phyloP scores from a whole-genome alignment of 2,888 invertebrate genomes.

The Taenaris catops region DNA sequence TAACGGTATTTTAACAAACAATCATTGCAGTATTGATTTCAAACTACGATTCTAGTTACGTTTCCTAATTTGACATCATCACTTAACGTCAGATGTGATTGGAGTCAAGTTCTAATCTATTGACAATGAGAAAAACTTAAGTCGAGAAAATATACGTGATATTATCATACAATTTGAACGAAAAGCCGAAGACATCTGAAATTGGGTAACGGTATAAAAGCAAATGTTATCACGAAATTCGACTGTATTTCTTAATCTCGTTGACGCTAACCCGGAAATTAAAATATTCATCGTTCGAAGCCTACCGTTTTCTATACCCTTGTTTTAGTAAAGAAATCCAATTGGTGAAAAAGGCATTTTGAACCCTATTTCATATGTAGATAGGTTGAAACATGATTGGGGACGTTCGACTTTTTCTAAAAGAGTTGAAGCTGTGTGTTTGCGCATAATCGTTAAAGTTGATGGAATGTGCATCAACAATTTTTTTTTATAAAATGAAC shows the following conservation, averaged over 20 bases:
- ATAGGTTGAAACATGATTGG: slow-evolving; percentile 2
- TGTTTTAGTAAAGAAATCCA: slow-evolving; percentile 17
- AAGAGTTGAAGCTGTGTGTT: slow-evolving; percentile 14
- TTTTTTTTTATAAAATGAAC: no score
- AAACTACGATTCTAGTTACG: no score
- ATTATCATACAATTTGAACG: slow-evolving; percentile 8
- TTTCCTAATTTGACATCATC: no score
- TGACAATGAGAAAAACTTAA: not conserved
- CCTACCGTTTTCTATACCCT: slow-evolving; percentile 21
- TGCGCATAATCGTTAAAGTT: slow-evolving; percentile 16
- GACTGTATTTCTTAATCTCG: slow-evolving; percentile 26
- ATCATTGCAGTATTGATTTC: no score
- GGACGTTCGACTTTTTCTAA: not conserved
- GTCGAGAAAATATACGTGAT: not conserved
- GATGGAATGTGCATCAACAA: no score
- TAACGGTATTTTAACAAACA: no score
- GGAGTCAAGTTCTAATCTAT: no score
- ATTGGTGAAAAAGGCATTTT: not conserved
- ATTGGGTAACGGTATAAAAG: slow-evolving; percentile 17
- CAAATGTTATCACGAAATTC: slow-evolving; percentile 23
- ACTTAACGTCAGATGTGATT: no score
- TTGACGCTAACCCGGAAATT: slow-evolving; percentile 25
- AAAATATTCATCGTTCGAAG: slow-evolving; percentile 25
- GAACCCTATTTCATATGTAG: not conserved
- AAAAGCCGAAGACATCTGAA: slow-evolving; percentile 10